Percentiles rank a stretch among this genome's conserved stretches.
Evolutionary conservation across 2,888 invertebrate genomes (phyloP).

Genomic region (Synanthedon vespiformis): DNA sequence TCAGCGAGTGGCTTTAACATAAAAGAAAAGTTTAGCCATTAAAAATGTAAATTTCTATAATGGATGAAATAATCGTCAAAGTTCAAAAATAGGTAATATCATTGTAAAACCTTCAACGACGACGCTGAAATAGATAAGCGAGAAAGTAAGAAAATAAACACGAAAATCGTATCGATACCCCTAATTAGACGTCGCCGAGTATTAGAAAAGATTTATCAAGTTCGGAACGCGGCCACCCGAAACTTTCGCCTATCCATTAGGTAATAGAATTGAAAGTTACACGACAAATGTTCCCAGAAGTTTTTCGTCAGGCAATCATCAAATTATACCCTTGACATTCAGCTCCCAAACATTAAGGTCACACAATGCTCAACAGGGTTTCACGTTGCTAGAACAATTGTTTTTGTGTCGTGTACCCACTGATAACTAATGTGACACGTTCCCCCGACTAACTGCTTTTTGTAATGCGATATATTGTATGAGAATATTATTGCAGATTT

Average conservation of each 20-base stretch:
- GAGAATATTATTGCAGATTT: neutral
- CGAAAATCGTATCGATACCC: slow-evolving; percentile 1
- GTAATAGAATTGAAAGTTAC: slow-evolving; percentile 4
- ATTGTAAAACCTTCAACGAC: neutral
- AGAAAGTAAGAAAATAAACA: neutral
- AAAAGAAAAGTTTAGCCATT: too few species aligned
- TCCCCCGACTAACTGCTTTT: slow-evolving; percentile 6
- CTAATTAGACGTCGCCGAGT: slow-evolving; percentile 1
- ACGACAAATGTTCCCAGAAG: neutral
- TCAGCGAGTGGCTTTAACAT: too few species aligned
- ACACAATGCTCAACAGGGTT: slow-evolving; percentile 5
- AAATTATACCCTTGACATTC: slow-evolving; percentile 10
- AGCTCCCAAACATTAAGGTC: slow-evolving; percentile 6
- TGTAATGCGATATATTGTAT: slow-evolving; percentile 4
- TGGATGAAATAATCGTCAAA: too few species aligned
- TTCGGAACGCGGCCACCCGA: slow-evolving; percentile 2
- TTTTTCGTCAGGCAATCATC: slow-evolving; percentile 3
- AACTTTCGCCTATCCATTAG: slow-evolving; percentile 7
- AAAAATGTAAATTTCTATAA: too few species aligned
- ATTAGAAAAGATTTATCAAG: slow-evolving; percentile 6
- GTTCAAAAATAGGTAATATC: neutral
- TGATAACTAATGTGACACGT: slow-evolving; percentile 4
- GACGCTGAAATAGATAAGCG: neutral
- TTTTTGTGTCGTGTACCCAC: neutral
- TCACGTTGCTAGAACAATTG: slow-evolving; percentile 1